Percentiles rank a stretch among this genome's conserved stretches.
Evolutionary conservation across 2,797 vertebrate genomes (phyloP).

Genomic region (Chelon auratus): DNA sequence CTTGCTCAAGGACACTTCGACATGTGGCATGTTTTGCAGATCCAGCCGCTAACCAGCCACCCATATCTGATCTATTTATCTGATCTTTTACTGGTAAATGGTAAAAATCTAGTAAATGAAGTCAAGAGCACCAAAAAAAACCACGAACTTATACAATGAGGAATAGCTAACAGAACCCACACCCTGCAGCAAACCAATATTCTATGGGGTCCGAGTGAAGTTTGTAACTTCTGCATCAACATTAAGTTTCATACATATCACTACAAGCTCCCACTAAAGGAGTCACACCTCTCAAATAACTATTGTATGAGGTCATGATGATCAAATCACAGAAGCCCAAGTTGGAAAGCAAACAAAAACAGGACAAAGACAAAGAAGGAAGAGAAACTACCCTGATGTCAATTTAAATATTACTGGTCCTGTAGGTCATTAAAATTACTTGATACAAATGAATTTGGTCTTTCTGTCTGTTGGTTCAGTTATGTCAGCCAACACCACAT

Average conservation of each 20-base stretch:
- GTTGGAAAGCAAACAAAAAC: background rate
- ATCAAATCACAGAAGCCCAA: background rate
- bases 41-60: no score
- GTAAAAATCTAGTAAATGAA: no score
- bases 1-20: no score
- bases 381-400: background rate
- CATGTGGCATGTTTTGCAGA: no score
- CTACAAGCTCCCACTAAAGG: background rate
- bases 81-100: no score
- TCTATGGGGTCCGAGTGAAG: no score
- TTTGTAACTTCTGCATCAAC: background rate
- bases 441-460: background rate
- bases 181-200: no score
- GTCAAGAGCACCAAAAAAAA: no score
- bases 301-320: background rate
- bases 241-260: background rate
- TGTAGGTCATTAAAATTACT: background rate
- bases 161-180: no score
- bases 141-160: no score
- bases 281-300: background rate
- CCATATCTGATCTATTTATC: no score
- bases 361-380: background rate
- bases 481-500: background rate
- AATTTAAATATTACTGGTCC: background rate
- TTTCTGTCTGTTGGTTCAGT: background rate